Evolutionary conservation across 2,113 vertebrate genomes (phyloP).

Genomic region (Paramisgurnus dabryanus): DNA sequence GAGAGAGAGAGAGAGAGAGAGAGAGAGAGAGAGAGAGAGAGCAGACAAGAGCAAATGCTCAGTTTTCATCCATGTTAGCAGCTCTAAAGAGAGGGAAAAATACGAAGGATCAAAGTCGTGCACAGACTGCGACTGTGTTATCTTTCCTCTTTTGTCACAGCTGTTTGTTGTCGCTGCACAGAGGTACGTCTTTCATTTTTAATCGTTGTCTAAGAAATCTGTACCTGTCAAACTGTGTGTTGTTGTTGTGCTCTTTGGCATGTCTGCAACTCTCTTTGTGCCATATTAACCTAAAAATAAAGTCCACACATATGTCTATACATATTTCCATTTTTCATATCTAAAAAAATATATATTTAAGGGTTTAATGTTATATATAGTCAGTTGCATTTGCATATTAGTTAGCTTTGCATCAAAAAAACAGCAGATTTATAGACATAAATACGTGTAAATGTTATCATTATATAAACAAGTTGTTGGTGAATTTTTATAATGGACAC

Average conservation of each 20-base stretch:
- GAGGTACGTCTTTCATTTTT: constrained; percentile 5
- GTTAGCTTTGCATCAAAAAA: neutral
- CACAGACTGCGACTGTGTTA: too few species aligned
- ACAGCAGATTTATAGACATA: neutral
- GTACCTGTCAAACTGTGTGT: neutral
- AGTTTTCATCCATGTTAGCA: constrained; percentile 13
- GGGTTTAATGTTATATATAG: too few species aligned
- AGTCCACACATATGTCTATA: too few species aligned
- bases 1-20: constrained; percentile 19
- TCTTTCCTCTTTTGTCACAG: neutral
- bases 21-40: constrained; percentile 17
- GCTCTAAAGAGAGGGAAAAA: neutral
- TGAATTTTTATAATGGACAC: too few species aligned
- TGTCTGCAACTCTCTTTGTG: neutral
- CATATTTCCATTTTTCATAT: too few species aligned
- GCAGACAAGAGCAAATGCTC: constrained; percentile 31
- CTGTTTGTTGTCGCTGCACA: neutral
- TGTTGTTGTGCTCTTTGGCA: neutral
- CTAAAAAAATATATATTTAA: too few species aligned
- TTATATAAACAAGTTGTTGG: too few species aligned
- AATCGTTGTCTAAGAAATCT: neutral
- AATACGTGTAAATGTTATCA: too few species aligned
- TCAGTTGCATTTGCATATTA: neutral
- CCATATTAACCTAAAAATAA: neutral
- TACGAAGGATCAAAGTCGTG: neutral